phyloP scores from a whole-genome alignment of 2,113 vertebrate genomes.

The Uria aalge region DNA sequence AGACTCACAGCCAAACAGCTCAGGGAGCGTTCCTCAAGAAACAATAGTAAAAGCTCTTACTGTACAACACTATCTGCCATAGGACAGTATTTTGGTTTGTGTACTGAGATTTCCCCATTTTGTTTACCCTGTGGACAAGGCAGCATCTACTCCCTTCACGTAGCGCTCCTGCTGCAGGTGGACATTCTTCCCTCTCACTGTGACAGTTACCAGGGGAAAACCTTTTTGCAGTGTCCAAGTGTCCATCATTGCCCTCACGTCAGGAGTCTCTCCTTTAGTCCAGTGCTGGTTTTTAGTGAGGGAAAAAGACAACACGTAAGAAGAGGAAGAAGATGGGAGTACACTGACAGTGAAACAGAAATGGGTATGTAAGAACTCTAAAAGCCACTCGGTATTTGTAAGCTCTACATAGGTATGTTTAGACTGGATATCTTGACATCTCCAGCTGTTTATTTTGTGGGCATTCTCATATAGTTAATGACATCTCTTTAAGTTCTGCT shows the following conservation, averaged over 20 bases:
- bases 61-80: neutral
- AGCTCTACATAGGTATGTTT: neutral
- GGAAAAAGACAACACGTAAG: neutral
- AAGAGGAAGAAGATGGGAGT: neutral
- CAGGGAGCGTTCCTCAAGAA: neutral
- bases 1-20: too few species aligned
- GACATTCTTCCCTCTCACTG: constrained; percentile 79
- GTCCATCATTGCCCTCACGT: constrained; percentile 86
- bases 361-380: neutral
- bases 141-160: constrained; percentile 66
- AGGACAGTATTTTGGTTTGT: rapidly evolving
- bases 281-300: constrained; percentile 72
- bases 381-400: neutral
- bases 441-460: neutral
- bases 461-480: neutral
- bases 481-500: neutral
- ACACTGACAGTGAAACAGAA: neutral
- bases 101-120: neutral
- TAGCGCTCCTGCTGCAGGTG: constrained; percentile 84
- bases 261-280: constrained; percentile 73
- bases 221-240: constrained; percentile 92
- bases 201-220: constrained; percentile 86
- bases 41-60: neutral
- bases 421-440: neutral
- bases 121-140: constrained; percentile 76